These are phyloP conservation scores for Eira barbara DNA, from an alignment of 2,113 vertebrate species.

Conservation along the genomic window DNA sequence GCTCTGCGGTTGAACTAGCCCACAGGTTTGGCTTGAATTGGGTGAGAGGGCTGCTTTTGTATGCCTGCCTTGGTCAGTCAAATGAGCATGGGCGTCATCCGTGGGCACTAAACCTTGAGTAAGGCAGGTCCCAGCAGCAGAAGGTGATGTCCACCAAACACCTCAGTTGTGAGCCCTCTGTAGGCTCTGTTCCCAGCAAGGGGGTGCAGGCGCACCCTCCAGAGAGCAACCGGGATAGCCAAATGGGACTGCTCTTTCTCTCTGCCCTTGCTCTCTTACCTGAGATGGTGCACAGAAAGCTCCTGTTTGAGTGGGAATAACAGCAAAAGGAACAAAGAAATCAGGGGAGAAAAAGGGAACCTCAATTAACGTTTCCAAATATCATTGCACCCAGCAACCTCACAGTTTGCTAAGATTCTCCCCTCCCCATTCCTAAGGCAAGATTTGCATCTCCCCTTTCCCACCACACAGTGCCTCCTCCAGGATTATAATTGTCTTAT, in stretches of 20 bases:
- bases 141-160: fast-evolving
- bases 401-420: fast-evolving
- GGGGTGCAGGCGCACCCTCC: fast-evolving
- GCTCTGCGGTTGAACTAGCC: not conserved
- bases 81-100: fast-evolving
- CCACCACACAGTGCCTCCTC: not conserved
- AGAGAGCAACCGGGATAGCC: no score
- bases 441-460: fast-evolving
- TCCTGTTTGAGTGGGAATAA: fast-evolving
- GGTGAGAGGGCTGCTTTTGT: not conserved
- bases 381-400: fast-evolving
- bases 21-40: not conserved
- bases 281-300: not conserved
- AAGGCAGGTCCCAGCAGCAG: no score
- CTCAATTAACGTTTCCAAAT: not conserved
- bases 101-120: fast-evolving
- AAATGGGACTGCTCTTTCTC: no score
- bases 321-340: not conserved
- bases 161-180: fast-evolving
- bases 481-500: not conserved
- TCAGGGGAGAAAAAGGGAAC: not conserved
- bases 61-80: not conserved
- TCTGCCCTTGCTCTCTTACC: not conserved
- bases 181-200: not conserved
- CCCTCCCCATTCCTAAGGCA: not conserved